Evolutionary conservation across 2,797 vertebrate species (phyloP).

Genomic region (Anguilla marmorata): DNA sequence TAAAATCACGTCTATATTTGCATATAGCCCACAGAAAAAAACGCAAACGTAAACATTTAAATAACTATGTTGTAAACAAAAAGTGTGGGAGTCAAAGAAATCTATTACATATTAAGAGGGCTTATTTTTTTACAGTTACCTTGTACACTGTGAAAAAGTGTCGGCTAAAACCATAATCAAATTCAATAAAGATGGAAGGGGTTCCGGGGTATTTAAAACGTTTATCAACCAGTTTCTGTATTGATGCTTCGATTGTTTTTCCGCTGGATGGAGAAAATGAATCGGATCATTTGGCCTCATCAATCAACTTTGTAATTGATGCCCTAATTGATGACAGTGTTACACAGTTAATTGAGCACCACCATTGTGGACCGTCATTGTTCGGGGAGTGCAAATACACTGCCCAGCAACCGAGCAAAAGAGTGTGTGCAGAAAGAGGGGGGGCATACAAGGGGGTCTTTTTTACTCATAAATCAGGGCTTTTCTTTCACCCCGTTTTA

Average conservation of each 20-base stretch:
- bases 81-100: background rate
- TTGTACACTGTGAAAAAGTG: background rate
- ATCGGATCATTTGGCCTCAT: constrained; percentile 90
- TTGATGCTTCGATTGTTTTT: constrained; percentile 78
- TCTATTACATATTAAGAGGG: background rate
- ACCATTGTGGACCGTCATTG: constrained; percentile 79
- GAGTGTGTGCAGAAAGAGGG: background rate
- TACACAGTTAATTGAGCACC: constrained; percentile 95
- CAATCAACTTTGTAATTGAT: constrained; percentile 92
- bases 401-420: constrained; percentile 42
- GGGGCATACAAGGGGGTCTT: background rate
- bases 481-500: background rate
- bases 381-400: constrained; percentile 68
- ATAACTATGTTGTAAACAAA: background rate
- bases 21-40: background rate
- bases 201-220: constrained; percentile 68
- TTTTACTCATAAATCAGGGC: constrained; percentile 11
- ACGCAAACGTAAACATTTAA: background rate
- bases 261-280: constrained; percentile 85
- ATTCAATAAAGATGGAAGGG: background rate
- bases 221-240: constrained; percentile 80
- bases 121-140: background rate
- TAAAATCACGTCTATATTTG: background rate
- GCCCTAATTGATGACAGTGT: constrained; percentile 83
- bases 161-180: background rate